Evolutionary conservation across 2,888 invertebrate species (phyloP).

Genomic region (Lasioglossum pauxillum): DNA sequence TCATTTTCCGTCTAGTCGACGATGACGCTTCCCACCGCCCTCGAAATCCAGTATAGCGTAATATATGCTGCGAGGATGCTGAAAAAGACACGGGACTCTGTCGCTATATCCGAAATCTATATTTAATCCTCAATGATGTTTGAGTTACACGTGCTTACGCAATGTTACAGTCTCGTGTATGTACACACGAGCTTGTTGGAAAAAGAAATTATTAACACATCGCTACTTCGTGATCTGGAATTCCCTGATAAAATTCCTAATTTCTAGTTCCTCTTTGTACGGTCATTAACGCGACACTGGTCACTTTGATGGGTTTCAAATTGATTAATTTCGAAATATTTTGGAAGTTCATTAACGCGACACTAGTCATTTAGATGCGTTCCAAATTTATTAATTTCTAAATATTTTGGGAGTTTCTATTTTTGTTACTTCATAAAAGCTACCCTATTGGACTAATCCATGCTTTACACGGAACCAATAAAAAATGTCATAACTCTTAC

Average conservation of each 20-base stretch:
- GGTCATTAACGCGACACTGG: background rate
- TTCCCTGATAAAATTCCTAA: background rate
- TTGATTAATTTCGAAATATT: background rate
- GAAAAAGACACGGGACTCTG: slow-evolving; percentile 46
- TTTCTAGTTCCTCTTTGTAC: background rate
- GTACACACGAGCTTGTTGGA: background rate
- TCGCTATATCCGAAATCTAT: slow-evolving; percentile 55
- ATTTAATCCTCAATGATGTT: slow-evolving; percentile 57
- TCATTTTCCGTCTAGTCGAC: slow-evolving; percentile 9
- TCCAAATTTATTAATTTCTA: background rate
- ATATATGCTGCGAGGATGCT: slow-evolving; percentile 10
- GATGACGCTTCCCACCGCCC: background rate
- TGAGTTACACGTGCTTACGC: slow-evolving; percentile 42
- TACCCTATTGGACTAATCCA: background rate
- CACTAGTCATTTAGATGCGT: background rate
- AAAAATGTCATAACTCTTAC: background rate
- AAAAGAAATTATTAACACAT: background rate
- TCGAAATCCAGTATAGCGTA: slow-evolving; percentile 18
- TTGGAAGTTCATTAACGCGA: background rate
- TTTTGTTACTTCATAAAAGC: background rate
- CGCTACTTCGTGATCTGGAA: background rate
- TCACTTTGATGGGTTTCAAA: background rate
- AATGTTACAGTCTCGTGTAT: slow-evolving; percentile 20
- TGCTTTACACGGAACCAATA: background rate
- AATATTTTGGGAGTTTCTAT: background rate